Evolutionary conservation across 2,113 vertebrate species (phyloP).

Genomic region (Oxyruncus cristatus): DNA sequence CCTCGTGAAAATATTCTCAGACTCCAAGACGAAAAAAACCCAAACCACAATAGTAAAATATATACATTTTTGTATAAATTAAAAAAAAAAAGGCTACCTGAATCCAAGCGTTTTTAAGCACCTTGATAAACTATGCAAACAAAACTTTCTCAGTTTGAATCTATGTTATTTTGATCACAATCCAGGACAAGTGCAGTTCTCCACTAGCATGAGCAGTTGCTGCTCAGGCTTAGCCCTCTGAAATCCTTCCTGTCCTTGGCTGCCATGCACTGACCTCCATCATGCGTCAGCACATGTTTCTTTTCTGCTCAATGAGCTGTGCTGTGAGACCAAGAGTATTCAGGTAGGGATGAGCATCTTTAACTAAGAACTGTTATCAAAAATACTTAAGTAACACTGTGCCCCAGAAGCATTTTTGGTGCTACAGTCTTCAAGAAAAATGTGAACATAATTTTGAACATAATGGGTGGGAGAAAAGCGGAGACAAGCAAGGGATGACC

Average conservation of each 20-base stretch:
- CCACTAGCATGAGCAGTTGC: background rate
- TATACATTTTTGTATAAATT: background rate
- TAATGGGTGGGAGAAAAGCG: background rate
- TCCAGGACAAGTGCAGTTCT: background rate
- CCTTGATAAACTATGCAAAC: background rate
- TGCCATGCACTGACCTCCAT: background rate
- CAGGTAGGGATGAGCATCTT: background rate
- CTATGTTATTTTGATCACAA: background rate
- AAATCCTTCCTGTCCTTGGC: background rate
- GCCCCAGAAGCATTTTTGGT: background rate
- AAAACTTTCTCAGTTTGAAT: background rate
- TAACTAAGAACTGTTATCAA: background rate
- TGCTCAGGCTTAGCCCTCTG: background rate
- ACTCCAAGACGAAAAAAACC: background rate
- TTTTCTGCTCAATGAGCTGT: background rate
- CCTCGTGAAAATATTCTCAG: background rate
- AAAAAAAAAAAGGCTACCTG: background rate
- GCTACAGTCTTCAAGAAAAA: background rate
- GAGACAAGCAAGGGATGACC: background rate
- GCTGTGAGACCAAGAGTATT: background rate
- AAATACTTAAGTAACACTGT: background rate
- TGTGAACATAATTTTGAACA: background rate
- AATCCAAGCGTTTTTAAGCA: background rate
- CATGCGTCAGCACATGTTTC: background rate
- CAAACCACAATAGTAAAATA: background rate